Evolutionary conservation across 2,888 invertebrate species (phyloP).

Genomic region (Clitarchus hookeri): DNA sequence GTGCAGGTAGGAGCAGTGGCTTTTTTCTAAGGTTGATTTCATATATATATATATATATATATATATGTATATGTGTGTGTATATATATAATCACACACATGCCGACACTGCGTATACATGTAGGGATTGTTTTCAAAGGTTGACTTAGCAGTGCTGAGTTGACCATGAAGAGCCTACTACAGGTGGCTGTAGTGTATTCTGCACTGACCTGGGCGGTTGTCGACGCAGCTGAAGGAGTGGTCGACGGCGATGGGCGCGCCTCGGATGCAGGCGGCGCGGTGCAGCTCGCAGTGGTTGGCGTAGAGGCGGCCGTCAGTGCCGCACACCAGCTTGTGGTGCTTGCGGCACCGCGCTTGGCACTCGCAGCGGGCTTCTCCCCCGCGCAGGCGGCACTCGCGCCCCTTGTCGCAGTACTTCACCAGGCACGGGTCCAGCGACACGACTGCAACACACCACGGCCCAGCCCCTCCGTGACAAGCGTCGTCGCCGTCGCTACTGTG

Average conservation of each 20-base stretch:
- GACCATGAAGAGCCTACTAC: no score
- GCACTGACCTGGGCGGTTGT: neutral
- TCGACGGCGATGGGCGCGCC: conserved; percentile 61
- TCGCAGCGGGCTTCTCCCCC: conserved; percentile 63
- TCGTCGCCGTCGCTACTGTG: no score
- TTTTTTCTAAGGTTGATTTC: no score
- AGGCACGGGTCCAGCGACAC: conserved; percentile 38
- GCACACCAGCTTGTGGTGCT: conserved; percentile 64
- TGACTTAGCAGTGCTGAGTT: no score
- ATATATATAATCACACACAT: no score
- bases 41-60: no score
- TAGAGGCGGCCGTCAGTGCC: conserved; percentile 70
- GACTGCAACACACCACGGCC: neutral
- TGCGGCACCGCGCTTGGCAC: conserved; percentile 63
- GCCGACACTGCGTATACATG: no score
- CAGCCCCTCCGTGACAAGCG: no score
- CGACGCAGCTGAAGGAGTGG: conserved; percentile 58
- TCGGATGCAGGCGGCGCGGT: conserved; percentile 64
- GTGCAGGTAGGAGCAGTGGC: no score
- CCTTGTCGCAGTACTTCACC: conserved; percentile 61
- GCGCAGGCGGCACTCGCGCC: conserved; percentile 64
- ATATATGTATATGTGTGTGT: no score
- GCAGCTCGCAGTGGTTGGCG: conserved; percentile 69
- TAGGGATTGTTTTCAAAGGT: no score
- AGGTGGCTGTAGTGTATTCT: no score